Percentiles rank a stretch among this genome's conserved stretches.
Evolutionary conservation across 2,797 vertebrate genomes (phyloP).

Genomic region (Tadarida brasiliensis): DNA sequence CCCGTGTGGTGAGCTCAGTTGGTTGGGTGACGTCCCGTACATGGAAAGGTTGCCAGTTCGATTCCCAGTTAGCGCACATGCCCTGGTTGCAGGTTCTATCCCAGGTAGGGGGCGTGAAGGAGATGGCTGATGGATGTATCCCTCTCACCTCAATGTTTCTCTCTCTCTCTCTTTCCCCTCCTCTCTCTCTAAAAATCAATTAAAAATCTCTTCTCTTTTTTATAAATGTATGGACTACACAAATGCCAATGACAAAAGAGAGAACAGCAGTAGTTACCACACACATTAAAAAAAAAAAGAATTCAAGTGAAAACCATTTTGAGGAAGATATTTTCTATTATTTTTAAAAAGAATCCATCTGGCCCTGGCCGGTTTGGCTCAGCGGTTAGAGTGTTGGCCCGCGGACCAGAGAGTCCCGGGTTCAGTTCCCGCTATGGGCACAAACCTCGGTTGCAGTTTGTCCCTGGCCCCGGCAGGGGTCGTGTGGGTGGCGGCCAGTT

Average conservation of each 20-base stretch:
- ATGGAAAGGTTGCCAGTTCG: background rate
- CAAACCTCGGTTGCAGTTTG: too few species aligned
- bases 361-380: too few species aligned
- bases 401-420: too few species aligned
- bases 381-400: too few species aligned
- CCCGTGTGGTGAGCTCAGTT: background rate
- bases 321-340: background rate
- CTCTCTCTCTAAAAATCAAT: background rate
- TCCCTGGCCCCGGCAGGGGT: too few species aligned
- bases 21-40: background rate
- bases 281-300: background rate
- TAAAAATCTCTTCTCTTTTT: background rate
- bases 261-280: background rate
- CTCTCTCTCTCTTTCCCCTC: background rate
- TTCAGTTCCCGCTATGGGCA: too few species aligned
- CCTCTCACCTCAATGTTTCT: background rate
- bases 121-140: too few species aligned
- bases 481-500: too few species aligned
- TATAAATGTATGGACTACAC: background rate
- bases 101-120: background rate
- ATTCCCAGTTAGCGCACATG: background rate
- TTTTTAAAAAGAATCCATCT: background rate
- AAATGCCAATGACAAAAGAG: background rate
- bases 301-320: constrained; percentile 3
- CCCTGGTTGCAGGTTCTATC: background rate